These are phyloP conservation scores for Andrena haemorrhoa DNA, from an alignment of 2,888 invertebrate genomes.

Conservation along the genomic window DNA sequence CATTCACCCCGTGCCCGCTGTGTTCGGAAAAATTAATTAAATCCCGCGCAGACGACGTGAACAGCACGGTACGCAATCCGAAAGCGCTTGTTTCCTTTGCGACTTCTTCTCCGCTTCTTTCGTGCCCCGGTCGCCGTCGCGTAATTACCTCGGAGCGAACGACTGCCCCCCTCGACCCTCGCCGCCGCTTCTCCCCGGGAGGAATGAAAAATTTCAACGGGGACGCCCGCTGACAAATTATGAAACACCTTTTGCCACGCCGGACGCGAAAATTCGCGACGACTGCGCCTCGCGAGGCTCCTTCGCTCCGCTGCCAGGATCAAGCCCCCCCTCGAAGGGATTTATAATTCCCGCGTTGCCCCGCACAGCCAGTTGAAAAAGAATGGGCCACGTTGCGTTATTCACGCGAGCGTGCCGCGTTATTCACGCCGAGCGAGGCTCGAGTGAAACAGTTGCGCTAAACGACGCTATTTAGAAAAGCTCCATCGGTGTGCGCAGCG, in stretches of 20 bases:
- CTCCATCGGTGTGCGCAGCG: background rate
- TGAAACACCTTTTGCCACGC: background rate
- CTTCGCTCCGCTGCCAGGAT: too few relatives aligned
- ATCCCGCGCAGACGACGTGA: background rate
- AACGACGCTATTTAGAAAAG: background rate
- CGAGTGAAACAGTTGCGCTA: too few relatives aligned
- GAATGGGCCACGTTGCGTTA: too few relatives aligned
- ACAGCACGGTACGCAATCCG: background rate
- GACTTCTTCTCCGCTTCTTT: background rate
- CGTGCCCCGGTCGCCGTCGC: constrained; percentile 26
- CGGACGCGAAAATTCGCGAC: background rate
- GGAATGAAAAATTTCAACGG: constrained; percentile 48
- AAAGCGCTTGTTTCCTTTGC: constrained; percentile 6
- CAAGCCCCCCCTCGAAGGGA: too few relatives aligned
- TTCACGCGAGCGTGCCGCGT: too few relatives aligned
- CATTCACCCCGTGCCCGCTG: background rate
- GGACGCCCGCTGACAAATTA: constrained; percentile 2
- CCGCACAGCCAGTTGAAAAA: too few relatives aligned
- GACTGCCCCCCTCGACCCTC: constrained; percentile 34
- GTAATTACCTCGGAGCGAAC: constrained; percentile 64
- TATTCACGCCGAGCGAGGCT: too few relatives aligned
- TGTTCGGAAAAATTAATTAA: constrained; percentile 5
- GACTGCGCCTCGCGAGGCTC: too few relatives aligned
- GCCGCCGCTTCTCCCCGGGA: constrained; percentile 29
- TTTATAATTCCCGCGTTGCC: too few relatives aligned